These are phyloP conservation scores for Cantharis nigra DNA, from an alignment of 2,888 invertebrate genomes.

Conservation along the genomic window DNA sequence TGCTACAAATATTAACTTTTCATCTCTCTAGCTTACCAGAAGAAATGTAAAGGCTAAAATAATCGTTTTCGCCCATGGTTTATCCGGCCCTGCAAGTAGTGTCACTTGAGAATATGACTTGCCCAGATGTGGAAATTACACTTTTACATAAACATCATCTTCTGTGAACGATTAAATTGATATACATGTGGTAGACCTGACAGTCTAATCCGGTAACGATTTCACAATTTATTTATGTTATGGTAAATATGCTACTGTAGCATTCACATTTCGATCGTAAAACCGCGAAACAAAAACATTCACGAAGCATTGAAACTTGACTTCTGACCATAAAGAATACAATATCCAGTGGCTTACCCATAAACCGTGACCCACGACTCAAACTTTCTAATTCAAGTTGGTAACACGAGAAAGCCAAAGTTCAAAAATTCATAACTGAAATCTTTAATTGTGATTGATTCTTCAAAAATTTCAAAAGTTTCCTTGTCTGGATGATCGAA, in stretches of 20 bases:
- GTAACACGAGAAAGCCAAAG: too few species aligned
- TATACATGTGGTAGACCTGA: background rate
- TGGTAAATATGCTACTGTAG: background rate
- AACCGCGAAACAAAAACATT: background rate
- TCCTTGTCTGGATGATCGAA: too few species aligned
- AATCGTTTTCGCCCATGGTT: too few species aligned
- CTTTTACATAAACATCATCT: background rate
- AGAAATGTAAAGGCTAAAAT: too few species aligned
- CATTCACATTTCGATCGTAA: background rate
- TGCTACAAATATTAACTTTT: too few species aligned
- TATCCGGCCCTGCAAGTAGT: too few species aligned
- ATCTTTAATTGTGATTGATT: too few species aligned
- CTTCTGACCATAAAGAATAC: background rate
- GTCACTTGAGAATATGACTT: too few species aligned
- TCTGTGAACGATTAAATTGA: background rate
- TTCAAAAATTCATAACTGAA: too few species aligned
- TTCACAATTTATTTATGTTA: background rate
- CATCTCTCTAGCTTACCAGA: too few species aligned
- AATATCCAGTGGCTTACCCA: background rate
- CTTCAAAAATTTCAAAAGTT: too few species aligned
- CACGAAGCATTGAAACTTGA: background rate
- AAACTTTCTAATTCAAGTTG: background rate
- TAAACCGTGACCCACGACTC: background rate
- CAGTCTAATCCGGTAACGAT: background rate
- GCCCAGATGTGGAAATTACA: too few species aligned